Evolutionary conservation across 2,888 invertebrate species (phyloP).

Genomic region (Lampropteryx suffumata): DNA sequence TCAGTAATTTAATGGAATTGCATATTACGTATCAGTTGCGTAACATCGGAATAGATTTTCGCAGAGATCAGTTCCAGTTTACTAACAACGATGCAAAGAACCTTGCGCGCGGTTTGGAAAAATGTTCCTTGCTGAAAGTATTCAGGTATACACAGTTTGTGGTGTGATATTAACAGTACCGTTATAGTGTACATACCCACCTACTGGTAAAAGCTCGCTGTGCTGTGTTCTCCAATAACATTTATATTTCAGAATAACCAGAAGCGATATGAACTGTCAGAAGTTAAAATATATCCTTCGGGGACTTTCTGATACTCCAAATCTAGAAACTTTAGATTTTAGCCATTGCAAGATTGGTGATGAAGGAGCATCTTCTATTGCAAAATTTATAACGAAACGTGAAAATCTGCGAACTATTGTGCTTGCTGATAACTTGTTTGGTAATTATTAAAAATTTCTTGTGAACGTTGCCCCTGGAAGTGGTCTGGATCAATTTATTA

Average conservation of each 20-base stretch:
- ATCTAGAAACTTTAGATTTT: slow-evolving; percentile 83
- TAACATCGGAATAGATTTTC: slow-evolving; percentile 62
- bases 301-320: slow-evolving; percentile 61
- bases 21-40: slow-evolving; percentile 70
- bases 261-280: slow-evolving; percentile 74
- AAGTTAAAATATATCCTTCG: slow-evolving; percentile 71
- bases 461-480: too few relatives aligned
- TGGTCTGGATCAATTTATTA: too few relatives aligned
- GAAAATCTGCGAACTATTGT: slow-evolving; percentile 71
- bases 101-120: slow-evolving; percentile 69
- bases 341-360: slow-evolving; percentile 85
- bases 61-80: slow-evolving; percentile 75
- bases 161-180: too few relatives aligned
- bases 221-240: too few relatives aligned
- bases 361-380: slow-evolving; percentile 83
- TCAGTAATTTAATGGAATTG: slow-evolving; percentile 66
- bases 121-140: slow-evolving; percentile 59
- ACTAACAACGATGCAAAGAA: slow-evolving; percentile 76
- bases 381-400: slow-evolving; percentile 78
- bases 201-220: too few relatives aligned
- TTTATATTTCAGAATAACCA: slow-evolving; percentile 61
- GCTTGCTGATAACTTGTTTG: slow-evolving; percentile 81
- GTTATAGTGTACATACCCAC: too few relatives aligned
- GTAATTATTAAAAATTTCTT: too few relatives aligned
- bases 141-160: slow-evolving; percentile 52